Conservation (phyloP, 2,797 vertebrate genomes). For the Malacoraja senta region DNA sequence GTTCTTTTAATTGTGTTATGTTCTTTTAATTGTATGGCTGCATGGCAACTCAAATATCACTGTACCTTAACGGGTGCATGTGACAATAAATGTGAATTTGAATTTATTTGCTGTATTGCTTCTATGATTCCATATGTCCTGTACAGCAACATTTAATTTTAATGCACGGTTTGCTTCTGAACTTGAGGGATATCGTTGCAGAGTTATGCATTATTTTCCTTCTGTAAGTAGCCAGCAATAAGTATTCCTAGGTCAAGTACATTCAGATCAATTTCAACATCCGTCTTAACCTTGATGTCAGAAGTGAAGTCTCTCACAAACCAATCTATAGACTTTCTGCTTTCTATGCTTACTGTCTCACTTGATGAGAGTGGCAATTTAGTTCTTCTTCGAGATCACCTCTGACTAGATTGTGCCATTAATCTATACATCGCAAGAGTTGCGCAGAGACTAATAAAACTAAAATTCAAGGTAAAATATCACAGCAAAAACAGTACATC, state of each 20-base stretch:
- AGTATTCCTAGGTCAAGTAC: background rate
- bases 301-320: background rate
- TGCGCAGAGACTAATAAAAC: background rate
- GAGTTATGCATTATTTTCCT: background rate
- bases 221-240: background rate
- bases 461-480: background rate
- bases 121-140: too few species aligned
- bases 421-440: background rate
- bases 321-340: background rate
- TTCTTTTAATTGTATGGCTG: too few species aligned
- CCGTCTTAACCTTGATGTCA: background rate
- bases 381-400: background rate
- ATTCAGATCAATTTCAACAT: background rate
- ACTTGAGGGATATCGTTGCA: background rate
- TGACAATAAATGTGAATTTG: too few species aligned
- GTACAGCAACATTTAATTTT: background rate
- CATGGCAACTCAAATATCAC: too few species aligned
- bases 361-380: background rate
- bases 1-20: too few species aligned
- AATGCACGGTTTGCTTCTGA: background rate
- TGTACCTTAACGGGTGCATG: too few species aligned
- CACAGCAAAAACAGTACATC: background rate
- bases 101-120: too few species aligned
- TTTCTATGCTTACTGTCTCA: background rate
- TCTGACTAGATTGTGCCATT: background rate